These are phyloP conservation scores for Labeo rohita DNA, from an alignment of 2,113 vertebrate genomes.

Conservation along the genomic window DNA sequence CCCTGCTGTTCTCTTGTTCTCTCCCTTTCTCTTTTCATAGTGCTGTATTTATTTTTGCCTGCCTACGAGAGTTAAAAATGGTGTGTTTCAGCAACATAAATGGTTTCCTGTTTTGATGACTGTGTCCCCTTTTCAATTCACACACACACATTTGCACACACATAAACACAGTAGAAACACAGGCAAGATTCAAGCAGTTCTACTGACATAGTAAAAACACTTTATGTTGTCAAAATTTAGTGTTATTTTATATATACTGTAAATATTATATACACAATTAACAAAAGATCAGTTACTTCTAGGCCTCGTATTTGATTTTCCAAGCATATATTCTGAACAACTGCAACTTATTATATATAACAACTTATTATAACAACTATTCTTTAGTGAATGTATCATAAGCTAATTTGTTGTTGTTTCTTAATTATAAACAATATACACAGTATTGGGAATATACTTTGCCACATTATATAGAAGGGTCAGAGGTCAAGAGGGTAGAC, in stretches of 20 bases:
- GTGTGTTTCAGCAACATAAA: constrained; percentile 58
- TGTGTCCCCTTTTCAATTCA: constrained; percentile 23
- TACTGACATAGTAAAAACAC: background rate
- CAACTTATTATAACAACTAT: too few species aligned
- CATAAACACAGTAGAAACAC: background rate
- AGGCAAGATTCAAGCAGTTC: background rate
- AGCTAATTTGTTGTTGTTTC: background rate
- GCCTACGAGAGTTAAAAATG: constrained; percentile 55
- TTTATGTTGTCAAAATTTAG: background rate
- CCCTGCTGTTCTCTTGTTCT: background rate
- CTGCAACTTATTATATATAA: too few species aligned
- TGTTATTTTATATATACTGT: background rate
- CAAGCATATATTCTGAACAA: background rate
- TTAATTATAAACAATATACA: background rate
- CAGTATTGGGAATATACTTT: background rate
- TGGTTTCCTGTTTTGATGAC: constrained; percentile 63
- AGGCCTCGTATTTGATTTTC: background rate
- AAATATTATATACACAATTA: background rate
- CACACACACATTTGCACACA: background rate
- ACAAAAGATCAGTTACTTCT: background rate
- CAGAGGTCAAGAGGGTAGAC: too few species aligned
- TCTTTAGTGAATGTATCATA: background rate
- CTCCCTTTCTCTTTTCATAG: background rate
- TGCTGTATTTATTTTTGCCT: constrained; percentile 52
- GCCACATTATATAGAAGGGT: too few species aligned